Evolutionary conservation across 2,888 invertebrate genomes (phyloP).

Genomic region (Amiota mariae): DNA sequence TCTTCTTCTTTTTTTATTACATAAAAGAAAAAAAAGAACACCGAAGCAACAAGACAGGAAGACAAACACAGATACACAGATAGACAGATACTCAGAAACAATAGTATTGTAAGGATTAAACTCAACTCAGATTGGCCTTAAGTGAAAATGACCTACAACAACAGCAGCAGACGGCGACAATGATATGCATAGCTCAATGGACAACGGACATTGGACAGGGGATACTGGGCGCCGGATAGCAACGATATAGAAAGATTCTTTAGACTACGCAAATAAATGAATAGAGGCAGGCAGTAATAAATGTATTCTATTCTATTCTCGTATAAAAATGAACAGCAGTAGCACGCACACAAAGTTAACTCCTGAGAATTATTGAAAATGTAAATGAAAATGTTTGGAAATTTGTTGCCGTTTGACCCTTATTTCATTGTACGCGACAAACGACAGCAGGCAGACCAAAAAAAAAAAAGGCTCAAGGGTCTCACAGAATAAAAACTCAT

Average conservation of each 20-base stretch:
- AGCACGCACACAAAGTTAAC: constrained; percentile 37
- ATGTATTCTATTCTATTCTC: too few relatives aligned
- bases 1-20: background rate
- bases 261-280: too few relatives aligned
- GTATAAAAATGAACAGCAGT: background rate
- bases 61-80: constrained; percentile 1
- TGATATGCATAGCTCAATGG: background rate
- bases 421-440: constrained; percentile 17
- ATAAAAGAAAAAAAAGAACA: constrained; percentile 5
- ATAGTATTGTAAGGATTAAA: constrained; percentile 20
- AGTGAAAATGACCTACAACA: constrained; percentile 29
- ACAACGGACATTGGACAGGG: too few relatives aligned
- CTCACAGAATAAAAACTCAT: background rate
- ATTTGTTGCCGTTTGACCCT: constrained; percentile 32
- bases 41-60: background rate
- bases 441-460: background rate
- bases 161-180: constrained; percentile 1
- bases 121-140: constrained; percentile 13
- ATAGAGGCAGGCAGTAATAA: too few relatives aligned
- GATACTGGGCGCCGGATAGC: too few relatives aligned
- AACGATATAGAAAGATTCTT: too few relatives aligned
- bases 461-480: constrained; percentile 24
- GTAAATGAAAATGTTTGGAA: constrained; percentile 54
- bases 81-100: constrained; percentile 1
- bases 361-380: constrained; percentile 54